Percentiles rank a stretch among this genome's conserved stretches.
phyloP scores from a whole-genome alignment of 2,797 vertebrate species.

The Cossypha caffra region DNA sequence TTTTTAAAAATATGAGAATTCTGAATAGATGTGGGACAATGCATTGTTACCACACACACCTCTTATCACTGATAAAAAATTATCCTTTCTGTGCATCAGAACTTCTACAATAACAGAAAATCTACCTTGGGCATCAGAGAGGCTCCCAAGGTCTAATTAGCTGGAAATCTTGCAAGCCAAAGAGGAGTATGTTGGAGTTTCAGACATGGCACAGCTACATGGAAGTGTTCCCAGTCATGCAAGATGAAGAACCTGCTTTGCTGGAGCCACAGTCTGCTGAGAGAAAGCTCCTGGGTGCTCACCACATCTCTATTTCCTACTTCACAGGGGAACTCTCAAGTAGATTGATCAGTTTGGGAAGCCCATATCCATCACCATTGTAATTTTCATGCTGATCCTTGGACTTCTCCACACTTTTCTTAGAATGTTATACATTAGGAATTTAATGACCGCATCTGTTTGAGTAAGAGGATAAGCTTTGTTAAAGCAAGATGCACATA shows the following conservation, averaged over 20 bases:
- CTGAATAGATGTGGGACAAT: neutral
- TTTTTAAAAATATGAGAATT: neutral
- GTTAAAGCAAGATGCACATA: neutral
- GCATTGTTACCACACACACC: neutral
- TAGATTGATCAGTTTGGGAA: neutral
- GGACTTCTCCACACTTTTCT: neutral
- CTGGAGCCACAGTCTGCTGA: neutral
- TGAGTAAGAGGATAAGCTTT: neutral
- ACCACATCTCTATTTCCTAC: neutral
- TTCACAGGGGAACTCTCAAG: neutral
- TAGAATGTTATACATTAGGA: neutral
- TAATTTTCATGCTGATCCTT: neutral
- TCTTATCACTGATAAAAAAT: neutral
- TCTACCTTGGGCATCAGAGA: neutral
- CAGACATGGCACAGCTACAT: accelerated
- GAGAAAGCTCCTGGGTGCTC: neutral
- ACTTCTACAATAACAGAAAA: neutral
- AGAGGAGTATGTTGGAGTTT: neutral
- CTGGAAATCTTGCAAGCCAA: neutral
- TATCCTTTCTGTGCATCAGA: neutral
- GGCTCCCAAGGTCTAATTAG: neutral
- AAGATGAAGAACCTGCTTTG: neutral
- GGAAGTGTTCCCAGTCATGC: neutral
- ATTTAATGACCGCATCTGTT: accelerated
- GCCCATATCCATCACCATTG: neutral